Base-by-base conservation (phyloP, 1,140 invertebrate species). In the Drosophila setifemur region DNA sequence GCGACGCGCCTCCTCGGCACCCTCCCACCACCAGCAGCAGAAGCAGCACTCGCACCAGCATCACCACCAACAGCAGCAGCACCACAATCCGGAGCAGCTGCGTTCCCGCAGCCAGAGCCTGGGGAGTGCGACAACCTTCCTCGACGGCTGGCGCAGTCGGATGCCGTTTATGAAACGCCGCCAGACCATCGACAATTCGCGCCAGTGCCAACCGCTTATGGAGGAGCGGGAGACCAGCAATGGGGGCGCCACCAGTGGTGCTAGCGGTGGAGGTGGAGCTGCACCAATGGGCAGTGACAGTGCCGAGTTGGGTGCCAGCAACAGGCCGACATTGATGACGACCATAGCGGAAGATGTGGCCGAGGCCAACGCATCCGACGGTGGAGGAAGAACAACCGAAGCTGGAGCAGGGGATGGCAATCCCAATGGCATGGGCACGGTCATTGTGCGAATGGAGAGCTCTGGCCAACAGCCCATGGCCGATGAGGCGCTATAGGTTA, bases 191-290 rank as follows among this genome's bases (percentile, higher is more conserved):
- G 87, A 90, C 64, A 82, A 90, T 25, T 71, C 72, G 5, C 89
- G 77, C 21, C 86, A 88, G 21, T 63, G 73, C 3, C 89, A 90
- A 47, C 89, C 89, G 11, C 70, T 90, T 11, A 90, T 90, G 86
- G 86, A 86, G 67, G 86, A 90, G 71, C 61, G 63, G 57, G 88
- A 71, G 12, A 29, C 50, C 29, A 23, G 23, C 19, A 31, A 31
- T 11, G 31, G 21, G 9, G 40, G 52, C 39, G 31, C 18, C 3
- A 12, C 18, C 25, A 14, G 19, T 1, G 57, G 35, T 21, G 4
- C 50, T 18, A 23, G 21, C 21, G 5, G n/a, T n/a, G n/a, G n/a
- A n/a, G 7, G 31, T 31, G 16, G 5, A 35, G 2, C 18, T 25
- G n/a, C n/a, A n/a, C n/a, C 21, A 23, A 23, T 23, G 21, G 33